Evolutionary conservation across 2,888 invertebrate genomes (phyloP).

Genomic region (Lacanobia wlatinum): DNA sequence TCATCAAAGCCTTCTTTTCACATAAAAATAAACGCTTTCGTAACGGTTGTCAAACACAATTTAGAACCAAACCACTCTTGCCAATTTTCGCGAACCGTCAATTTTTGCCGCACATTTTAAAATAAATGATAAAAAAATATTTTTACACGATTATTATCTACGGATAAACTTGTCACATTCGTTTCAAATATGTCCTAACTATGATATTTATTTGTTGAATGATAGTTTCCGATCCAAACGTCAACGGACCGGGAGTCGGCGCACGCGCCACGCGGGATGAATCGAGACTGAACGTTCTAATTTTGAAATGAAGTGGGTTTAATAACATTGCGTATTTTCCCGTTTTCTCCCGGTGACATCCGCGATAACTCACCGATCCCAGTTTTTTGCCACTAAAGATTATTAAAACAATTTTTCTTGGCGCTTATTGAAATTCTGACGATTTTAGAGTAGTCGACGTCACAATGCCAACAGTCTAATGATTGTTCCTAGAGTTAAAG

Average conservation of each 20-base stretch:
- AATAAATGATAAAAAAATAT: not conserved
- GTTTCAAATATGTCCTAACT: constrained; percentile 50
- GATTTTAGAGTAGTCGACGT: constrained; percentile 34
- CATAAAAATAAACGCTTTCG: constrained; percentile 18
- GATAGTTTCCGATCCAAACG: constrained; percentile 70
- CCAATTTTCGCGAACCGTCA: constrained; percentile 31
- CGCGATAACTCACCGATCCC: constrained; percentile 79
- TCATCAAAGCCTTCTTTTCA: constrained; percentile 1
- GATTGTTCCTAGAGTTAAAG: not conserved
- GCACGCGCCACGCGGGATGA: constrained; percentile 81
- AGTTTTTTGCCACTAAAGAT: constrained; percentile 66
- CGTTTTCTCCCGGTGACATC: constrained; percentile 83
- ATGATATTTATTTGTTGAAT: constrained; percentile 59
- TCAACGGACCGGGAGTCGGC: constrained; percentile 73
- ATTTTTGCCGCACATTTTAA: constrained; percentile 10
- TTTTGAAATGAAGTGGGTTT: constrained; percentile 88
- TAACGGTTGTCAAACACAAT: constrained; percentile 18
- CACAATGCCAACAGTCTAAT: constrained; percentile 1
- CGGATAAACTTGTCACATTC: constrained; percentile 56
- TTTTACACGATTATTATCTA: constrained; percentile 33
- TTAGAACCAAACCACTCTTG: constrained; percentile 15
- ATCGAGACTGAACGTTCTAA: constrained; percentile 88
- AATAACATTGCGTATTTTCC: constrained; percentile 88
- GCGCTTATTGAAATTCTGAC: constrained; percentile 53
- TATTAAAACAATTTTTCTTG: constrained; percentile 63